These are phyloP conservation scores for Ceriagrion tenellum DNA, from an alignment of 2,888 invertebrate genomes.

Conservation along the genomic window DNA sequence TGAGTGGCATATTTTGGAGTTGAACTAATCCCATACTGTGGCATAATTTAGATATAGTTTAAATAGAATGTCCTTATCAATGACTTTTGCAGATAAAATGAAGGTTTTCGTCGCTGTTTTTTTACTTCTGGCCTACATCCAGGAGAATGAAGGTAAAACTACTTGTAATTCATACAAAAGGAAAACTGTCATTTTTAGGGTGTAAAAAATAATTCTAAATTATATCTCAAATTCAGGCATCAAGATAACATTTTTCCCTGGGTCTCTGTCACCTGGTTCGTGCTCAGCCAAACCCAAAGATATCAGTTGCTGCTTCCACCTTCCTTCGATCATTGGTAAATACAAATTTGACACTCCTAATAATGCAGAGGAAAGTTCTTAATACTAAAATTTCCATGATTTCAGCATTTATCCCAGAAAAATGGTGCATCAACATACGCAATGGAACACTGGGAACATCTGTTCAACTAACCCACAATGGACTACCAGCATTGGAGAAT, in stretches of 20 bases:
- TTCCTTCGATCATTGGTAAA: background rate
- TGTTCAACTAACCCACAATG: background rate
- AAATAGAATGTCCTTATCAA: background rate
- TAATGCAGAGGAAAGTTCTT: background rate
- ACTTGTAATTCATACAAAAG: too few relatives aligned
- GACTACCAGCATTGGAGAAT: background rate
- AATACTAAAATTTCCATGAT: background rate
- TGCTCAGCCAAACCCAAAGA: background rate
- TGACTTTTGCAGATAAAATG: background rate
- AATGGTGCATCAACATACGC: background rate
- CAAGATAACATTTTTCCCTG: background rate
- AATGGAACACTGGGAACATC: conserved; percentile 1
- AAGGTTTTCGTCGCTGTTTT: background rate
- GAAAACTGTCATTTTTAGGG: background rate
- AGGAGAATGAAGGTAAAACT: background rate
- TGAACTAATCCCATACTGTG: background rate
- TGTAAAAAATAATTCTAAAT: background rate
- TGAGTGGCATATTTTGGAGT: background rate
- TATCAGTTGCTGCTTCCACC: background rate
- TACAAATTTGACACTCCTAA: background rate
- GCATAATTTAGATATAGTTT: too few relatives aligned
- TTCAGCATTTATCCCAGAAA: background rate
- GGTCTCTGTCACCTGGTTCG: background rate
- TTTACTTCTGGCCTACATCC: background rate
- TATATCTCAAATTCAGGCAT: background rate